Evolutionary conservation across 1,140 invertebrate genomes (phyloP).

Genomic region (Bicyclus anynana): DNA sequence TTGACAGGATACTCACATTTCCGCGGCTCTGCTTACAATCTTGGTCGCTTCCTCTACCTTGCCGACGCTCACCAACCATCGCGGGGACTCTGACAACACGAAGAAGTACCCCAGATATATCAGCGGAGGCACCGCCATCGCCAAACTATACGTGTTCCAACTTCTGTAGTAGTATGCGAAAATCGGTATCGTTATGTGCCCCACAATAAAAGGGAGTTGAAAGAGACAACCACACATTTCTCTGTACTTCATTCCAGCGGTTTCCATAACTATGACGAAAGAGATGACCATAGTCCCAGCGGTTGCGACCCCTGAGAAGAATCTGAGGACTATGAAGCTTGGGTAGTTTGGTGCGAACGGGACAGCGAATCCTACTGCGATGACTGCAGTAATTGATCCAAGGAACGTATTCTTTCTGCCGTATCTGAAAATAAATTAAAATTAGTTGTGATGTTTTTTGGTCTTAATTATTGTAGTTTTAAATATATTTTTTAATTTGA

Average conservation of each 20-base stretch:
- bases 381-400: conserved; percentile 75
- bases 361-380: conserved; percentile 76
- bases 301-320: conserved; percentile 78
- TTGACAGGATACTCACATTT: conserved; percentile 45
- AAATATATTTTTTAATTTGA: too few relatives aligned
- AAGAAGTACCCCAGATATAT: conserved; percentile 73
- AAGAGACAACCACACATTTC: conserved; percentile 69
- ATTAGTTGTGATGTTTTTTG: too few relatives aligned
- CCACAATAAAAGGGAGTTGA: conserved; percentile 75
- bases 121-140: conserved; percentile 75
- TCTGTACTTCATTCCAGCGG: conserved; percentile 52
- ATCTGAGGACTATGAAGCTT: conserved; percentile 78
- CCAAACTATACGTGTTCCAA: conserved; percentile 78
- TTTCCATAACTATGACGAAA: conserved; percentile 77
- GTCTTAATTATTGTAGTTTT: too few relatives aligned
- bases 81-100: conserved; percentile 76
- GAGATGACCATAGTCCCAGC: conserved; percentile 81
- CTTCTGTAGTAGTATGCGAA: conserved; percentile 79
- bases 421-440: conserved; percentile 64
- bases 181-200: conserved; percentile 77
- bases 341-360: conserved; percentile 80
- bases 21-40: conserved; percentile 73
- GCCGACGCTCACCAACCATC: conserved; percentile 78
- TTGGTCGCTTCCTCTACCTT: conserved; percentile 69
- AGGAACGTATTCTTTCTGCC: conserved; percentile 80